Base-by-base conservation (phyloP, 1,140 invertebrate species). In the Dinothrombium tinctorium region DNA sequence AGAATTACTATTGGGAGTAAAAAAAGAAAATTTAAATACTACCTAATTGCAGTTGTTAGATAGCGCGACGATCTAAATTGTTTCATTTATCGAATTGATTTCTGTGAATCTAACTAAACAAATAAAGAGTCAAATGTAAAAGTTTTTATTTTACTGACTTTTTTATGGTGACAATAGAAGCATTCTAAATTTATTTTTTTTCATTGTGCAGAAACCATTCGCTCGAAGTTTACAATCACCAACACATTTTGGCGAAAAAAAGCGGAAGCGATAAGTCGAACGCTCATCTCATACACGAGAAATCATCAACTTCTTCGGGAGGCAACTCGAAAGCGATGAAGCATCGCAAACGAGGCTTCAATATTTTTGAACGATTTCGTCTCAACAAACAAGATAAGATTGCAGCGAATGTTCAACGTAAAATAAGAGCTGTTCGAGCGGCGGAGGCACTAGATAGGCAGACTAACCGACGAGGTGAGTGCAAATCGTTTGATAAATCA, bases 321-420 rank as follows among this genome's bases (percentile, higher is more conserved):
- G 2, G 9, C 21, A 37, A 9, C 11, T 11, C 8, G 15, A 37
- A 33, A 2, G 15, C 28, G 12, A 14, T 11, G 4, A 28, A n/a
- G 15, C 33, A 40, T 7, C 12, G 19, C 11, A 35, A 33, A 37
- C 36, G 35, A 12, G 45, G 46, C 22, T 41, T 51, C 33, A 50
- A 46, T 23, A 17, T 52, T 14, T 50, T 52, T 31, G 37, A 46
- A 14, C 37, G 51, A n/a, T 43, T 52, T 6, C 41, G 50, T 2
- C 44, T 51, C 11, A 50, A 45, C 19, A 52, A 52, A 35, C 50
- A 50, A 29, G 51, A 51, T 28, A 49, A 49, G 38, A 50, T 51
- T 11, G 49, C 47, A 20, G 49, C 50, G 14, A 51, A 47, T 33
- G 46, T 53, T 14, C 42, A 46, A 24, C 47, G 52, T 28, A 50